phyloP scores from a whole-genome alignment of 2,113 vertebrate species.

The Pavo muticus region DNA sequence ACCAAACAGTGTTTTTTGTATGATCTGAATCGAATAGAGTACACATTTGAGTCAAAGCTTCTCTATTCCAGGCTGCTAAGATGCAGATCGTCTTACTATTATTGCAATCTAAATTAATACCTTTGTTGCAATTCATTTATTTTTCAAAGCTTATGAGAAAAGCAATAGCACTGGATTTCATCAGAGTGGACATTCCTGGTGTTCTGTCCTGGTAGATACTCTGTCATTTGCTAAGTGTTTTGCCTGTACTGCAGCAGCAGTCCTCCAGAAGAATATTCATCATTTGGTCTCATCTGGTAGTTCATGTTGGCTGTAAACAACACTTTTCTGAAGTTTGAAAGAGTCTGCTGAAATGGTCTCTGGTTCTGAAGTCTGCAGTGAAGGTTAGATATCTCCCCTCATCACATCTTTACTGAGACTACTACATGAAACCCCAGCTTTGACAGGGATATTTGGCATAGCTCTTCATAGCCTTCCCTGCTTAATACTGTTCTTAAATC shows the following conservation, averaged over 20 bases:
- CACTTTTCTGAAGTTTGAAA: not conserved
- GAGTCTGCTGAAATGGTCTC: not conserved
- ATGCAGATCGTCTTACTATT: not conserved
- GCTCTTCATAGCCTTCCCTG: not conserved
- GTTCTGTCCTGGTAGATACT: not conserved
- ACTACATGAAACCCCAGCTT: rapidly evolving
- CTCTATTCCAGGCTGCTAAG: not conserved
- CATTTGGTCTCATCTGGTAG: not conserved
- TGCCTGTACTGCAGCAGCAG: not conserved
- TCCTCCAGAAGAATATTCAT: not conserved
- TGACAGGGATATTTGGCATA: not conserved
- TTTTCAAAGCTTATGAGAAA: not conserved
- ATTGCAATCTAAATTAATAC: not conserved
- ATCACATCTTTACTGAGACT: not conserved
- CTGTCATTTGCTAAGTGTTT: not conserved
- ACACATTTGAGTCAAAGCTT: not conserved
- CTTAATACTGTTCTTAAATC: not conserved
- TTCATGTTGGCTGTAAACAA: not conserved
- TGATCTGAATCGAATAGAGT: not conserved
- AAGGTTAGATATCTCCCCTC: not conserved
- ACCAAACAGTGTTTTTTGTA: not conserved
- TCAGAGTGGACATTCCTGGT: rapidly evolving
- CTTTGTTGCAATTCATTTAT: not conserved
- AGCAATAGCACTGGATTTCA: not conserved
- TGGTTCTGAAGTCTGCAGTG: not conserved